Base-by-base conservation (phyloP, 2,888 invertebrate species). In the Rhaphigaster nebulosa region DNA sequence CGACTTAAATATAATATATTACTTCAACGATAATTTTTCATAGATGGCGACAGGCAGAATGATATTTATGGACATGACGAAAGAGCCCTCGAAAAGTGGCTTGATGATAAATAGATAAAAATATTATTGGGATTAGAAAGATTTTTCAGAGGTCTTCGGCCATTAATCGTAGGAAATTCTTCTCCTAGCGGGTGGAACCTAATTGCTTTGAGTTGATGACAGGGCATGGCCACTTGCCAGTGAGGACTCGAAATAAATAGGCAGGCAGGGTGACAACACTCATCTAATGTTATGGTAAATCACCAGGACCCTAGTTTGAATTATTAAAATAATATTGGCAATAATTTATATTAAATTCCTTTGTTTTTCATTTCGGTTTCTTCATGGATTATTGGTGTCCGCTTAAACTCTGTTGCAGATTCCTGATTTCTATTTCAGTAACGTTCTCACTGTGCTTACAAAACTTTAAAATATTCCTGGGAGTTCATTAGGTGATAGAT, bases 191-290 rank as follows among this genome's bases (percentile, higher is more conserved):
- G 84, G 84, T n/a, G 45, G 70, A 38, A 45, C 84, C 84, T 84
- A 84, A 84, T 84, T 84, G 84, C 45, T 84, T 10, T 10, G 84
- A n/a, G 41, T 50, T n/a, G 84, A n/a, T 84, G 84, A 84, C 84
- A 84, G 84, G 84, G 45, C 15, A 41, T 84, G 84, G 84, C 41
- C 45, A 26, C 20, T 84, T 45, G 45, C 84, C 84, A 84, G 84
- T 50, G 45, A 84, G 45, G n/a, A 41, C 26, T 84, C 45, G 23
- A n/a, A 84, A 84, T 84, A 84, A 84, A 84, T 84, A 45, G 84
- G 4, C 45, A 45, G 20, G 1, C 38, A 76, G 12, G 41, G 84
- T 2, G 29, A 38, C 8, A 38, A 38, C 38, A 18, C 70, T 38
- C 45, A 13, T 84, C 41, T 80, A n/a, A 50, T 84, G n/a, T 80